Evolutionary conservation across 2,888 invertebrate species (phyloP).

Genomic region (Acholoe squamosa): DNA sequence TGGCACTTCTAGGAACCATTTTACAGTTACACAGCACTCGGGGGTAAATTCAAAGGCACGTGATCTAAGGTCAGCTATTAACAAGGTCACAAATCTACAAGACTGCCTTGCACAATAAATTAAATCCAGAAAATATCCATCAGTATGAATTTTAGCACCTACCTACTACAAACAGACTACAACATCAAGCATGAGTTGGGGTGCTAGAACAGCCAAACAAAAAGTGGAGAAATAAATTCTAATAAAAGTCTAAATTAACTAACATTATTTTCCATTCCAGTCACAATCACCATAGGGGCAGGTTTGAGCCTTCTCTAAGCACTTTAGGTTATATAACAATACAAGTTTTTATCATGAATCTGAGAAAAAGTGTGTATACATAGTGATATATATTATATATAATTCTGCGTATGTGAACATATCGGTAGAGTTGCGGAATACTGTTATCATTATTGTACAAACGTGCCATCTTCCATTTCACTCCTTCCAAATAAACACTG

Average conservation of each 20-base stretch:
- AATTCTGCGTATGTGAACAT: background rate
- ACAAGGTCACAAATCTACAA: background rate
- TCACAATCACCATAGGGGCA: background rate
- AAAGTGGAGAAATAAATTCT: background rate
- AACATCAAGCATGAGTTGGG: background rate
- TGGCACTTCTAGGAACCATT: too few species aligned
- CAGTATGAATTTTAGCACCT: background rate
- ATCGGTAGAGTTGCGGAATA: background rate
- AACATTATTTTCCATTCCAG: background rate
- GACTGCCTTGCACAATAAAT: slow-evolving; percentile 2
- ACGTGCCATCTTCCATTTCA: background rate
- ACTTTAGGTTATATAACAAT: background rate
- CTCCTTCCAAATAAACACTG: background rate
- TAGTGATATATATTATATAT: background rate
- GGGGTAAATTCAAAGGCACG: background rate
- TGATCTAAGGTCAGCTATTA: background rate
- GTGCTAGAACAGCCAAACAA: background rate
- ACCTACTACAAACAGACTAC: background rate
- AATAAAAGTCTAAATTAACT: background rate
- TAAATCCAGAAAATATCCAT: background rate
- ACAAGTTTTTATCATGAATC: background rate
- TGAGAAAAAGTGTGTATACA: background rate
- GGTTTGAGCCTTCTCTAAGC: background rate
- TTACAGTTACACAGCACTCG: slow-evolving; percentile 1
- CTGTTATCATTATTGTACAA: background rate